Percentiles rank a stretch among this genome's conserved stretches.
Conservation (phyloP, 2,888 invertebrate species). For the Onchidella celtica region DNA sequence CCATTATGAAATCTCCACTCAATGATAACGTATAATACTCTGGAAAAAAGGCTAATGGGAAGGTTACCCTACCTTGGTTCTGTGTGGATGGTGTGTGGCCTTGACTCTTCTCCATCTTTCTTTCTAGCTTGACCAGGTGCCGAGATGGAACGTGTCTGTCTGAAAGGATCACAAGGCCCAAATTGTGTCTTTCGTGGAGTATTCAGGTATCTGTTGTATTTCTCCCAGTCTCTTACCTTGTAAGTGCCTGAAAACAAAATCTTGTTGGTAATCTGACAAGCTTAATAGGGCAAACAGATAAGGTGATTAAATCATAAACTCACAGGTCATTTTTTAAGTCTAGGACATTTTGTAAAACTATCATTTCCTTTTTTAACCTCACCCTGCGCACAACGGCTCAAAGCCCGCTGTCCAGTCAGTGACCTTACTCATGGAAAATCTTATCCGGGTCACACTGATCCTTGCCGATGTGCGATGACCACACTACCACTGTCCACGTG, state of each 20-base stretch:
- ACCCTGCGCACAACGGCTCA: too few relatives aligned
- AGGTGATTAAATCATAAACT: not conserved
- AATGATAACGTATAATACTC: too few relatives aligned
- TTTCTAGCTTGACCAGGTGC: constrained; percentile 28
- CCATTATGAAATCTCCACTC: too few relatives aligned
- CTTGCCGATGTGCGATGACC: too few relatives aligned
- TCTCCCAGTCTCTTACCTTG: constrained; percentile 48
- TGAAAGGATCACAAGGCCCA: constrained; percentile 31
- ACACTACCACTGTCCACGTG: too few relatives aligned
- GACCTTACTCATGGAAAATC: too few relatives aligned
- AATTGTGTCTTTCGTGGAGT: constrained; percentile 52
- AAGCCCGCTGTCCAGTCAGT: too few relatives aligned
- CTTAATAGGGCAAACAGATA: not conserved
- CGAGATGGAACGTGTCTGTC: constrained; percentile 41
- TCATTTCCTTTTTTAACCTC: not conserved
- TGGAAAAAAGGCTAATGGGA: too few relatives aligned
- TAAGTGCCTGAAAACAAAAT: constrained; percentile 49
- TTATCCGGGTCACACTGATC: too few relatives aligned
- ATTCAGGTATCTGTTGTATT: constrained; percentile 55
- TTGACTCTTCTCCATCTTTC: not conserved
- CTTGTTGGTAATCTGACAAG: not conserved
- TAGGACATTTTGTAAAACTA: not conserved
- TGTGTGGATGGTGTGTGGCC: not conserved
- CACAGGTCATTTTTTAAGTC: not conserved
- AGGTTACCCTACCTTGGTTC: not conserved